Evolutionary conservation across 2,113 vertebrate genomes (phyloP), one percentile per base, ranked within the genome.

Genomic region (Garra rufa): DNA sequence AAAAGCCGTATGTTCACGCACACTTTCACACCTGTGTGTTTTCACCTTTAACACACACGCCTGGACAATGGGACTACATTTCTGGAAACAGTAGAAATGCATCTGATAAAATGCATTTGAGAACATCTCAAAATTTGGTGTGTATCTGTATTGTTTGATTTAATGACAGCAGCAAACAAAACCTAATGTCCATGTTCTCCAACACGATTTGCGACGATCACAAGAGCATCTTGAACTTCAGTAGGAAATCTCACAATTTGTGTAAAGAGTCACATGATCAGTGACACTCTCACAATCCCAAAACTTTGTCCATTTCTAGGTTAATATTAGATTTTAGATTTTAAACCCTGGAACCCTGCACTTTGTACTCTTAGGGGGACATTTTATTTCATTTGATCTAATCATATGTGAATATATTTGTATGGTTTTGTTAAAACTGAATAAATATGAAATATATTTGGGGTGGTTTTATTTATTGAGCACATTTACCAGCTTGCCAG

Each of bases 1-100:
- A 85, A 24, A 46, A 30, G 41, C 59, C 26, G 76, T 83, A 71
- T 52, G 43, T 65, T 46, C 41, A 70, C 63, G 28, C 41, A 85
- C 10, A 2, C 52, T 21, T 43, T 44, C 81, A 83, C 52, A 55
- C 19, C 52, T 52, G 50, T 0, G 6, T 73, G 50, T 75, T 34
- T 43, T 84, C 34, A 74, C 30, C 63, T 67, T 77, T 41, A 19
- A 52, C 43, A 9, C 43, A 19, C 76, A 85, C 26, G 19, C 13
- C 1, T 34, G 34, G 34, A 34, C 34, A 34, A 3, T 3, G 5
- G 34, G 34, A 34, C 1, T 5, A 34, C 34, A 34, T 34, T 34
- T 34, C 34, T 34, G 34, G 0, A 3, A 34, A 34, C 34, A 34
- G 34, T 34, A 5, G 34, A 34, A 34, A 34, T 34, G 34, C 34